Percentiles rank a stretch among this genome's conserved stretches.
Evolutionary conservation across 2,797 vertebrate species (phyloP).

Genomic region (Sebastes matsubarae): DNA sequence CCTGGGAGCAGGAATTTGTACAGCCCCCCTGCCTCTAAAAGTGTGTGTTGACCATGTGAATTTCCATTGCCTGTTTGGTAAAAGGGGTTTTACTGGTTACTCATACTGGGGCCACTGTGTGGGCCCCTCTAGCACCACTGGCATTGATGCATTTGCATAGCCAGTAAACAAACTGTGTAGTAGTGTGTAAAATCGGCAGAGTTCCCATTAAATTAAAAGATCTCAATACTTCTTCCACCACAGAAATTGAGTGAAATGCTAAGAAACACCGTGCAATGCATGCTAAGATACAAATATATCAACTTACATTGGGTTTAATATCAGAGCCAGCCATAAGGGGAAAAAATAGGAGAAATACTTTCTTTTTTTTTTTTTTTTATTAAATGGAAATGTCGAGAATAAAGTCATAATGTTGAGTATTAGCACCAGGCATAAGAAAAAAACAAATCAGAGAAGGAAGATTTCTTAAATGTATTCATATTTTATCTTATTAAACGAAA

Average conservation of each 20-base stretch:
- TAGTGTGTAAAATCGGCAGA: not conserved
- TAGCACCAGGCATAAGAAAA: not conserved
- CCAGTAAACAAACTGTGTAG: not conserved
- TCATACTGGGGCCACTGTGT: not conserved
- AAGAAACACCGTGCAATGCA: not conserved
- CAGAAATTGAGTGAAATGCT: not conserved
- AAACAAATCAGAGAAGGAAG: not conserved
- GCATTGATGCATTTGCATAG: not conserved
- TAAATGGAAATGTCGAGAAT: too few species aligned
- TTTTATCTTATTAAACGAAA: too few species aligned
- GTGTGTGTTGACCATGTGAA: slow-evolving; percentile 66
- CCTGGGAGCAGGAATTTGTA: slow-evolving; percentile 72
- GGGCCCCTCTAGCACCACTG: not conserved
- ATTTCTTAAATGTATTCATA: not conserved
- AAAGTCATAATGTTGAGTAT: not conserved
- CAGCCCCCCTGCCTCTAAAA: slow-evolving; percentile 43
- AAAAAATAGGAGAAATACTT: not conserved
- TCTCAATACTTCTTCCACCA: not conserved
- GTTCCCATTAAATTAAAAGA: not conserved
- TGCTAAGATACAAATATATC: not conserved
- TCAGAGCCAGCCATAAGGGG: not conserved
- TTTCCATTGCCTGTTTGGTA: slow-evolving; percentile 29
- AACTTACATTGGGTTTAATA: not conserved
- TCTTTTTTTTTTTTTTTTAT: not conserved
- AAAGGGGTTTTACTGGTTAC: slow-evolving; percentile 41